Evolutionary conservation across 2,888 invertebrate genomes (phyloP), one percentile per base, ranked within the genome.

Genomic region (Tenthredo amoena): DNA sequence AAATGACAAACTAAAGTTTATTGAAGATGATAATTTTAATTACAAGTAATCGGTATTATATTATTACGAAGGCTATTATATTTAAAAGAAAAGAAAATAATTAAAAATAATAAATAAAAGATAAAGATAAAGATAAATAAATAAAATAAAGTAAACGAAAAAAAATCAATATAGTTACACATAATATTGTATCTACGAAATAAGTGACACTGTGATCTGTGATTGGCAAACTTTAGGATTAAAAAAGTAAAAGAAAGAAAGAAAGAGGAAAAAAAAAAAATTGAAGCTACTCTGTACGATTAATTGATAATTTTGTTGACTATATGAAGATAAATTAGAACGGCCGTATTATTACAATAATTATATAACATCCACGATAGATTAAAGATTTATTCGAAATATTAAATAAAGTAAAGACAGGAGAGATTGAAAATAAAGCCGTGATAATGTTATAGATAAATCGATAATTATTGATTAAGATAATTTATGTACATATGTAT

Each of bases 401-500:
- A 43, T 21, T 43, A 74, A 40, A 26, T 74, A 43, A 40, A 43
- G 18, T 37, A 34, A 37, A n/a, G 37, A 34, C 43, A 47, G 15
- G 21, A 31, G 26, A 76, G 31, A 50, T 50, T 58, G 62, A 81
- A 81, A 40, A 40, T 81, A 40, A 81, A 15, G 62, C 62, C 81
- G 83, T 68, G 83, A 68, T 71, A 71, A 83, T 83, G 68, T 83
- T 83, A 62, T 87, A 89, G 88, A 86, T 87, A 87, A 90, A 90
- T 90, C 90, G 89, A 90, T 91, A 91, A 91, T 91, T 91, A 91
- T 90, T 90, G 89, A 91, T 91, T 91, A 92, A 91, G 90, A 90
- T 91, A 92, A 91, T 91, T 92, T 92, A 88, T 92, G 92, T 92
- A 92, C 92, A 92, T 92, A 92, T 92, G 91, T 92, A 92, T 91